A percentile compares a stretch with the other conserved stretches of the same genome.
Evolutionary conservation across 2,888 invertebrate genomes (phyloP).

Genomic region (Cantharis flavilabris): DNA sequence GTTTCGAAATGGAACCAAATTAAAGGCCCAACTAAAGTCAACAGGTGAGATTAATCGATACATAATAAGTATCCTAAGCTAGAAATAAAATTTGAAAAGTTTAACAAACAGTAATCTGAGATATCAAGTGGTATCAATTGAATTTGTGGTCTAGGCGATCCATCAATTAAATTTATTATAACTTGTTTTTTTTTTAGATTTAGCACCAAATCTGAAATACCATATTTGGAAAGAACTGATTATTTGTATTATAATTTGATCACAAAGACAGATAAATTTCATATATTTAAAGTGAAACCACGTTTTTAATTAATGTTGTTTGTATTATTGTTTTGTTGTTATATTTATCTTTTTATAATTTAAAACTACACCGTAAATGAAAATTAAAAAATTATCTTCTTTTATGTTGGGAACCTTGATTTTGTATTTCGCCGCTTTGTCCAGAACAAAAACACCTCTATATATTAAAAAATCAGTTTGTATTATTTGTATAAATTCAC

Average conservation of each 20-base stretch:
- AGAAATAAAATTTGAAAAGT: too few species aligned
- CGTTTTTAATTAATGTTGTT: neutral
- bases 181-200: conserved; percentile 21
- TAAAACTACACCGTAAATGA: too few species aligned
- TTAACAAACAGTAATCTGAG: too few species aligned
- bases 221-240: conserved; percentile 37
- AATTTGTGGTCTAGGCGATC: too few species aligned
- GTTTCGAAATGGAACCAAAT: conserved; percentile 77
- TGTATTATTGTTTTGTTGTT: too few species aligned
- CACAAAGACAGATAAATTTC: conserved; percentile 37
- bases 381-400: neutral
- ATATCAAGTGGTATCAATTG: too few species aligned
- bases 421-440: neutral
- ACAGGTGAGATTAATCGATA: conserved; percentile 37
- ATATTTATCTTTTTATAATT: too few species aligned
- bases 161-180: too few species aligned
- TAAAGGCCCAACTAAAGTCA: conserved; percentile 55
- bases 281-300: conserved; percentile 30
- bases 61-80: too few species aligned
- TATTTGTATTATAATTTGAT: conserved; percentile 45
- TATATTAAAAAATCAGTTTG: neutral
- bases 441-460: neutral
- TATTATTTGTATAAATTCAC: neutral
- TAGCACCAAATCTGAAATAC: conserved; percentile 4
- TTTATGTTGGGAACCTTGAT: neutral